phyloP scores from a whole-genome alignment of 1,140 invertebrate species.

The Euschistus heros region DNA sequence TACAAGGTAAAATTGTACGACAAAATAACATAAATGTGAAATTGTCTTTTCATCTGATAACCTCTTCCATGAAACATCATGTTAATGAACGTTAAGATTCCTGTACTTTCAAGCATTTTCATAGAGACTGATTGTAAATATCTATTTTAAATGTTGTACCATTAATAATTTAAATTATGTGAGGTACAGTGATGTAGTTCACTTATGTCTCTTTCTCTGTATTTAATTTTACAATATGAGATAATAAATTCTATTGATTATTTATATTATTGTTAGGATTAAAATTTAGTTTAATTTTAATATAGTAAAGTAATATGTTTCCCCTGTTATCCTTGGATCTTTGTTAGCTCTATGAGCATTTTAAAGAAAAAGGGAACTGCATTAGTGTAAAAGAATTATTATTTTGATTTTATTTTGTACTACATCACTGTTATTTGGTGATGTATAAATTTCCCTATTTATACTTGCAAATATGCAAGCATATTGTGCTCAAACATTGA shows the following conservation, averaged over 20 bases:
- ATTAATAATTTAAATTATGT: neutral
- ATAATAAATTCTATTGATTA: neutral
- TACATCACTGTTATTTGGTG: neutral
- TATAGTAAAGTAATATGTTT: neutral
- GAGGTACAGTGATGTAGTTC: neutral
- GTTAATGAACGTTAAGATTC: neutral
- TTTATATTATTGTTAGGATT: neutral
- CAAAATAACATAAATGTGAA: neutral
- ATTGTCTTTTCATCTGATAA: neutral
- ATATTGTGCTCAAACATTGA: constrained; percentile 11
- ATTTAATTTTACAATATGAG: neutral
- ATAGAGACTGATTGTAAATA: constrained; percentile 17
- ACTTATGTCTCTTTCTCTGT: neutral
- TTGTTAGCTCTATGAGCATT: neutral
- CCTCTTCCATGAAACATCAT: neutral
- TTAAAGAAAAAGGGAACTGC: neutral
- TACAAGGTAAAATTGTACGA: neutral
- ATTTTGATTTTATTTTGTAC: neutral
- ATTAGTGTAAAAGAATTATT: neutral
- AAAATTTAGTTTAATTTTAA: neutral
- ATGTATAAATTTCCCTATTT: neutral
- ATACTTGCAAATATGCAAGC: neutral
- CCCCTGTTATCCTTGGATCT: neutral
- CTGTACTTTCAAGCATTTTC: constrained; percentile 10
- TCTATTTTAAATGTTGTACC: neutral